Evolutionary conservation across 92 coral and sea anemone genomes (phyloP), one percentile per base, ranked within the genome.

Genomic region (Parazoanthus atlanticus): DNA sequence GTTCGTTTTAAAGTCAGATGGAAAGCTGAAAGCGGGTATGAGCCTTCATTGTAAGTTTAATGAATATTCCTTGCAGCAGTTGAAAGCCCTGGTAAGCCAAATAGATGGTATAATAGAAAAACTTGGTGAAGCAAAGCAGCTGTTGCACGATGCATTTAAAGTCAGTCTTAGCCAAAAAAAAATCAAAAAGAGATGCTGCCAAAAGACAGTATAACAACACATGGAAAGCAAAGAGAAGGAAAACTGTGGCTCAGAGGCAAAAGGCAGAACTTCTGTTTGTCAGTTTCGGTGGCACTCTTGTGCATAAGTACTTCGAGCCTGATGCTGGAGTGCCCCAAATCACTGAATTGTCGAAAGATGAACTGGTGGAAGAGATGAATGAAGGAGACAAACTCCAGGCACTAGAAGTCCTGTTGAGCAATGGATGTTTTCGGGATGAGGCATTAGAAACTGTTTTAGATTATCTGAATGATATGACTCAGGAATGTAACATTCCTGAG

Each of bases 371-470:
- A 43, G 80, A 40, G 61, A 76, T 76, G 80, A 0, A 40, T 76
- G 80, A 5, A 40, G 80, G 80, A 33, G 56, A 40, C 31, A 76
- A 76, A 76, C 80, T 76, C 80, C 61, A 69, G 74, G 74, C 74
- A 76, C 80, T 76, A 40, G 80, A 76, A 76, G 32, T 17, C 81
- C 12, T 76, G 81, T 41, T 21, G 81, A 76, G 81, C 33, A 76
- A 41, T 76, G 81, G 81, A 38, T 76, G 33, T 76, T 76, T 76
- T 17, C 33, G 12, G 31, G 81, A 76, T 76, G 81, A 76, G 81
- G 81, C 81, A 76, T 76, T 76, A 76, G 81, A 76, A 76, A 36
- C 61, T 76, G 81, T 76, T 41, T 76, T 76, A 76, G 66, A 30
- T 72, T 72, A 72, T 72, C 76, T 72, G 38, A 8, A 72, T 29